Evolutionary conservation across 1,140 invertebrate genomes (phyloP), one percentile per base, ranked within the genome.

Genomic region (Zaprionus inermis): DNA sequence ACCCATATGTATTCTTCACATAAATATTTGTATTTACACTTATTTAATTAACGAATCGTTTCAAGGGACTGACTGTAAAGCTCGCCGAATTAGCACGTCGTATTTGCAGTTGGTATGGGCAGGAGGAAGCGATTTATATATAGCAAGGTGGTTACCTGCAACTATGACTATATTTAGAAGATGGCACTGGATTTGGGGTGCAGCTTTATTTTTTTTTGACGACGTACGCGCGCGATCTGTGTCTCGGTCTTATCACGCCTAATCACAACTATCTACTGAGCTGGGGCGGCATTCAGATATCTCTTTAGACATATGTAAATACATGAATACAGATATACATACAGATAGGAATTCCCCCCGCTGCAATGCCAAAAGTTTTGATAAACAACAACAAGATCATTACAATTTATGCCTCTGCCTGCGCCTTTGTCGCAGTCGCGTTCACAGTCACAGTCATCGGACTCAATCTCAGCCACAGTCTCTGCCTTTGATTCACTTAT

Each of bases 221-320:
- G 7, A 22, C 9, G 16, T 51, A 2, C 41, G 44, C 34, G 67
- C 51, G 16, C 56, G 51, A 12, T 36, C 14, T 16, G 18, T 28
- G 65, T 67, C n/a, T n/a, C n/a, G n/a, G 44, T 89, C 73, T 70
- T 88, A 88, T 88, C 84, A 84, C 84, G 58, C 24, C 77, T 89
- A 89, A 89, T 89, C 80, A 66, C 84, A 68, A 72, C 54, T 76
- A 73, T 84, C 81, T 66, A 88, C 84, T 88, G 84, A 89, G 74
- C 67, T 60, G 55, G 10, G 20, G 41, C n/a, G 20, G 44, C 55
- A 58, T 60, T 55, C 66, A 67, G 49, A 61, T 32, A 70, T 49
- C 44, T 49, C 44, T 30, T 2, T 28, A 30, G 11, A 63, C 44
- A 64, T 9, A 18, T 24, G 41, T 18, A 18, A 16, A 36, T 72